A percentile compares a stretch with the other conserved stretches of the same genome.
Evolutionary conservation across 2,113 vertebrate species (phyloP).

Genomic region (Reinhardtius hippoglossoides): DNA sequence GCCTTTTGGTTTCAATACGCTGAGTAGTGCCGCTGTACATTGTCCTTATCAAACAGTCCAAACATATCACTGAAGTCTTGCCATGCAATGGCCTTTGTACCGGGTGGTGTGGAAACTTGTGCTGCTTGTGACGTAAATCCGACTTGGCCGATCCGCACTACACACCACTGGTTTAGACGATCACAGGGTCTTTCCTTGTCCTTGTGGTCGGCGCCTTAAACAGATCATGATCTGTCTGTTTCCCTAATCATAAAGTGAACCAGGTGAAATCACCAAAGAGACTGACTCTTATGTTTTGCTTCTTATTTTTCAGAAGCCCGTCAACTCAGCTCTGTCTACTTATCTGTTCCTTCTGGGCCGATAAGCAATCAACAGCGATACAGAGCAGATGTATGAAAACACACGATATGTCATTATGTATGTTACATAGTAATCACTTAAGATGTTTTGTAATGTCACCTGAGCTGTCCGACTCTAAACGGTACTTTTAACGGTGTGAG

Average conservation of each 20-base stretch:
- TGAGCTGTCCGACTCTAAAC: slow-evolving; percentile 52
- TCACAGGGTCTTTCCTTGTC: slow-evolving; percentile 39
- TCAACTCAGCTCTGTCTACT: slow-evolving; percentile 59
- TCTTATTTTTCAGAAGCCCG: slow-evolving; percentile 87
- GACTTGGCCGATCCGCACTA: slow-evolving; percentile 6
- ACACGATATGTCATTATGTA: slow-evolving; percentile 61
- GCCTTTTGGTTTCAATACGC: slow-evolving; percentile 20
- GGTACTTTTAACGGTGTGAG: slow-evolving; percentile 55
- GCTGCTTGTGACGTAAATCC: neutral
- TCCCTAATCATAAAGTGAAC: slow-evolving; percentile 45
- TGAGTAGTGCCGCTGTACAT: slow-evolving; percentile 49
- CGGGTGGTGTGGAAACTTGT: neutral
- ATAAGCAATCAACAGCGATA: slow-evolving; percentile 54
- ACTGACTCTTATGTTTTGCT: slow-evolving; percentile 76
- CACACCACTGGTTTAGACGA: slow-evolving; percentile 33
- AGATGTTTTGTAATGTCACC: slow-evolving; percentile 70
- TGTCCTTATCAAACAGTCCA: slow-evolving; percentile 51
- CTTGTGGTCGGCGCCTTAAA: slow-evolving; percentile 41
- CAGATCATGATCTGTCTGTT: slow-evolving; percentile 20
- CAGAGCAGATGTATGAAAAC: slow-evolving; percentile 58
- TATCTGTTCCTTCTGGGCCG: slow-evolving; percentile 62
- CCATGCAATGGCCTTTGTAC: slow-evolving; percentile 59
- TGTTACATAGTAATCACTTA: slow-evolving; percentile 65
- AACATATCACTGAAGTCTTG: slow-evolving; percentile 41
- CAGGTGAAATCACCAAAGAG: slow-evolving; percentile 68